Evolutionary conservation across 2,888 invertebrate genomes (phyloP), one percentile per base, ranked within the genome.

Genomic region (Drosophila fungiperda): DNA sequence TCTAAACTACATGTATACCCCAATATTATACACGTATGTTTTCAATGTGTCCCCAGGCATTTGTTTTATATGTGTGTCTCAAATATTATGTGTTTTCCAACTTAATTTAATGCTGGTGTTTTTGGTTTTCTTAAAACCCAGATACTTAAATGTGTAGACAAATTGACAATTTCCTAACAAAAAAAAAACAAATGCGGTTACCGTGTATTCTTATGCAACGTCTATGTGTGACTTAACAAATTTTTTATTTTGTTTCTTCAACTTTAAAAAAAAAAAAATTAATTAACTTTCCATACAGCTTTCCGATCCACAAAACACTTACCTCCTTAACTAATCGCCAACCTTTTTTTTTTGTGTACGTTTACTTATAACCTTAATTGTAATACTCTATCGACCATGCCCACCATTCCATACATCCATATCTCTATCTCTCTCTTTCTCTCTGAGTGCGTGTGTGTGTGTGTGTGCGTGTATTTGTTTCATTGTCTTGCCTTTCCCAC

Each of bases 191-290:
- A 52, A 67, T 70, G 73, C 72, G 73, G 78, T 87, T 74, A 84
- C 70, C 69, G 82, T 87, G 82, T 85, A 71, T 76, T 82, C 83
- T 75, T 85, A 87, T 89, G 92, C 92, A 91, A 91, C 87, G 91
- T 91, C 90, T 92, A 86, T 91, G 91, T 91, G 91, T 91, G 91
- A 91, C 91, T 85, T 82, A 72, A 68, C 54, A 57, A 52, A 59
- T 63, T 32, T 60, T 71, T 78, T 68, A 20, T 45, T 45, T 45
- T 67, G 58, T 79, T 72, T 62, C 69, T 83, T 73, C 11, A 59
- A 59, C 62, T 73, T 58, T 1, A 7, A 17, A 36, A 63, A 61
- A 45, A 52, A 33, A 53, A 49, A 66, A 68, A 54, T 17, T 32
- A 4, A 6, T 40, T n/a, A 53, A 63, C 61, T 82, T 85, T 80